Percentiles rank a stretch among this genome's conserved stretches.
These are phyloP conservation scores for Malaclemys terrapin DNA, from an alignment of 2,113 vertebrate species.

Conservation along the genomic window DNA sequence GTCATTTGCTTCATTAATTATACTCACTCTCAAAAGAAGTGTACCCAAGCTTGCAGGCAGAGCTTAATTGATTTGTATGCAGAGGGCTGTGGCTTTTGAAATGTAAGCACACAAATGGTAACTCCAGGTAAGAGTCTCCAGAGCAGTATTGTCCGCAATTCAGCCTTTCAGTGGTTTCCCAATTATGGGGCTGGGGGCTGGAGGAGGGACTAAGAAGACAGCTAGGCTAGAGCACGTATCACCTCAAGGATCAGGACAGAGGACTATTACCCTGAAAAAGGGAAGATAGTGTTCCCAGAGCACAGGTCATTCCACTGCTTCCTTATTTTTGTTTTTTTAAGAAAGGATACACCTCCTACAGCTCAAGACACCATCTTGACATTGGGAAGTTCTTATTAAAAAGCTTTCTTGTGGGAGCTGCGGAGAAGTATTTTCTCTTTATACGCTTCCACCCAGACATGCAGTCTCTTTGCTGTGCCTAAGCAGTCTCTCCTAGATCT, in stretches of 20 bases:
- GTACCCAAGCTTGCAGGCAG: neutral
- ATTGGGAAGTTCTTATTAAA: neutral
- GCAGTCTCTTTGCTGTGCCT: neutral
- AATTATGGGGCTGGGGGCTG: neutral
- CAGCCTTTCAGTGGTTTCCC: neutral
- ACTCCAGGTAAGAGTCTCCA: neutral
- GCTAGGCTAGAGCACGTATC: neutral
- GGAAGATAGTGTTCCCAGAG: neutral
- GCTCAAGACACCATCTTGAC: neutral
- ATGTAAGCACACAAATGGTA: neutral
- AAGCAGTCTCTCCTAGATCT: neutral
- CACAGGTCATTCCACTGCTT: neutral
- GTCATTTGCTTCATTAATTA: slow-evolving; percentile 4
- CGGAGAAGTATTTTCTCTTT: neutral
- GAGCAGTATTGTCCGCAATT: neutral
- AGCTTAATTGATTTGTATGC: neutral
- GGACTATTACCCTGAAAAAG: neutral
- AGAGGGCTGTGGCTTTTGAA: neutral
- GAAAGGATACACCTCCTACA: neutral
- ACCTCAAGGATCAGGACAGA: neutral
- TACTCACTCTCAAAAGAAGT: neutral
- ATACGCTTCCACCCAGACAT: neutral
- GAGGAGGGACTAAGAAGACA: neutral
- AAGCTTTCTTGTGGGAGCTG: neutral
- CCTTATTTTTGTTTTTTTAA: neutral